These are phyloP conservation scores for Psettodes erumei DNA, from an alignment of 2,113 vertebrate species.

Conservation along the genomic window DNA sequence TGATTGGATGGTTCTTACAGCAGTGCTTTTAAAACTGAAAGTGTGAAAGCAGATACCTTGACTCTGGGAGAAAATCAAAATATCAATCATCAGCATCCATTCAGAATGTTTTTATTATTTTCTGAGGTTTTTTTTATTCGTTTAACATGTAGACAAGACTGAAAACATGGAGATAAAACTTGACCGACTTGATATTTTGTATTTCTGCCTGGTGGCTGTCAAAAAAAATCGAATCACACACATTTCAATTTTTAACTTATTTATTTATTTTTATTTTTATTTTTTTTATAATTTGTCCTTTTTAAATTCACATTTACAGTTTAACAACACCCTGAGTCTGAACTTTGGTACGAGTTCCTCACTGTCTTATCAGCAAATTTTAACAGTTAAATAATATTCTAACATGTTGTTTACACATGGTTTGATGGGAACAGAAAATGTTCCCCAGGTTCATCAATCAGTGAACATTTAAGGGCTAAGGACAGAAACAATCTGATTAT, in stretches of 20 bases:
- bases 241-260: constrained; percentile 61
- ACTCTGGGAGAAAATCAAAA: neutral
- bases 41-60: too few species aligned
- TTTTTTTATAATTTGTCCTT: constrained; percentile 15
- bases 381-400: neutral
- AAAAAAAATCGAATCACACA: neutral
- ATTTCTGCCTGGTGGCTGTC: neutral
- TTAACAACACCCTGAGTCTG: neutral
- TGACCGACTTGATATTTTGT: neutral
- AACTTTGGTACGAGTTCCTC: constrained; percentile 44
- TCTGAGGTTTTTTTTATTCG: neutral
- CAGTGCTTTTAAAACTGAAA: too few species aligned
- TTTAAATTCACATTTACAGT: constrained; percentile 10
- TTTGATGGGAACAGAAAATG: neutral
- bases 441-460: neutral
- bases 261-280: constrained; percentile 63
- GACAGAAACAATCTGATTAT: neutral
- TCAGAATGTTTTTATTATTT: neutral
- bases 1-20: constrained; percentile 7
- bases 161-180: constrained; percentile 3
- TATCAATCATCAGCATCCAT: neutral
- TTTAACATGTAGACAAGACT: neutral
- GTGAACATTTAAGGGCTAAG: neutral
- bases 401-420: neutral
- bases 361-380: neutral